A percentile compares a stretch with the other conserved stretches of the same genome.
Evolutionary conservation across 1,140 invertebrate genomes (phyloP).

Genomic region (Scaptomyza hsui): DNA sequence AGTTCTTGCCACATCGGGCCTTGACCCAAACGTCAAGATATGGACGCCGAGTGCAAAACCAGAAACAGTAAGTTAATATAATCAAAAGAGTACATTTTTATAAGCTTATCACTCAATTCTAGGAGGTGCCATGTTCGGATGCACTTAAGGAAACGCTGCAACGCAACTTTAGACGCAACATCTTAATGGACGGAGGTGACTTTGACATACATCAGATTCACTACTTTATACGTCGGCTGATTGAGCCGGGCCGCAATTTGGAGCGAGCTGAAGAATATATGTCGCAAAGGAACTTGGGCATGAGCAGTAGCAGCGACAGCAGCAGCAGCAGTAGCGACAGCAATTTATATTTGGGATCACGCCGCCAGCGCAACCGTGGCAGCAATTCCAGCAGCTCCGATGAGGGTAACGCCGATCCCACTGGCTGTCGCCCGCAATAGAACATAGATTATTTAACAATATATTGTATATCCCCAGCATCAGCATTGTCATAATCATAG

Average conservation of each 20-base stretch:
- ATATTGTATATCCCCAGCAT: neutral
- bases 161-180: slow-evolving; percentile 60
- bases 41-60: slow-evolving; percentile 90
- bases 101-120: neutral
- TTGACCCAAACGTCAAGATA: slow-evolving; percentile 96
- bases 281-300: too few relatives aligned
- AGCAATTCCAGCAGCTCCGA: slow-evolving; percentile 38
- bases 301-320: neutral
- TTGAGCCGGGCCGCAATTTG: slow-evolving; percentile 21
- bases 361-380: neutral
- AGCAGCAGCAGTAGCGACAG: neutral
- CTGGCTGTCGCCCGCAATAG: slow-evolving; percentile 66
- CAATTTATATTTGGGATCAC: neutral
- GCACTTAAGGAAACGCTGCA: slow-evolving; percentile 80
- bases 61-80: slow-evolving; percentile 76
- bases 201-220: slow-evolving; percentile 62
- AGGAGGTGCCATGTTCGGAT: slow-evolving; percentile 85
- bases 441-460: neutral
- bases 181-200: slow-evolving; percentile 32
- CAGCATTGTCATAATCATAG: neutral
- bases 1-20: slow-evolving; percentile 91
- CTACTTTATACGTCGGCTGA: slow-evolving; percentile 61
- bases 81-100: neutral
- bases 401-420: slow-evolving; percentile 32
- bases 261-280: neutral